Evolutionary conservation across 2,797 vertebrate genomes (phyloP).

Genomic region (Chrysocyon brachyurus): DNA sequence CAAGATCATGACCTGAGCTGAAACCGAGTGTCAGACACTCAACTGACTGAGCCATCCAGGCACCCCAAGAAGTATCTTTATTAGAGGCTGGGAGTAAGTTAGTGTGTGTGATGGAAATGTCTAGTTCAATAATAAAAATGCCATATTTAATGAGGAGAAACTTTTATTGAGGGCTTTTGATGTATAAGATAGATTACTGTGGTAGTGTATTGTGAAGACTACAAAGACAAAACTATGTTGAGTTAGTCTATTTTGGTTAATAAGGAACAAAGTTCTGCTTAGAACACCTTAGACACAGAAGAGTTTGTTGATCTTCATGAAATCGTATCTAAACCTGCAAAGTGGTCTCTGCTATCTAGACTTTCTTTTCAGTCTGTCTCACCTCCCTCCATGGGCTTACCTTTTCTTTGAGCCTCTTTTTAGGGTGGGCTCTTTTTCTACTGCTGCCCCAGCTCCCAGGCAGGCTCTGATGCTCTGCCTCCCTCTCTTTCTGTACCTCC

Average conservation of each 20-base stretch:
- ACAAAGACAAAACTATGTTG: background rate
- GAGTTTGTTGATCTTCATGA: background rate
- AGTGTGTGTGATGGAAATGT: background rate
- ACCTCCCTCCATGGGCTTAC: background rate
- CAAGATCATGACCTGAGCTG: background rate
- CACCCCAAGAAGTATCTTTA: background rate
- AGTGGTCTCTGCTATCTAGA: background rate
- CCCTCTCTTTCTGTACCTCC: background rate
- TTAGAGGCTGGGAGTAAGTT: background rate
- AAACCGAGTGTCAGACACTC: background rate
- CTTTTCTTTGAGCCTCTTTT: background rate
- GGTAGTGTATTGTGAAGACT: background rate
- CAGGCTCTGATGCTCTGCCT: background rate
- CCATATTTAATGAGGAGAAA: background rate
- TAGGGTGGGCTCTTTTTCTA: too few relatives aligned
- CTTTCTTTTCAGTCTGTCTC: background rate
- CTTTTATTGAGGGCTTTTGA: background rate
- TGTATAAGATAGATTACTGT: background rate
- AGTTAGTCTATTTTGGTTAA: background rate
- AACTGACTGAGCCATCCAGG: background rate
- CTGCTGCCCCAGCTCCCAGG: background rate
- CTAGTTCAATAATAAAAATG: background rate
- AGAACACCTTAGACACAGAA: background rate
- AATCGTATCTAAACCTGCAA: background rate
- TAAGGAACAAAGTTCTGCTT: background rate